Base-by-base conservation (phyloP, 2,888 invertebrate species). In the Tuberolachnus salignus region DNA sequence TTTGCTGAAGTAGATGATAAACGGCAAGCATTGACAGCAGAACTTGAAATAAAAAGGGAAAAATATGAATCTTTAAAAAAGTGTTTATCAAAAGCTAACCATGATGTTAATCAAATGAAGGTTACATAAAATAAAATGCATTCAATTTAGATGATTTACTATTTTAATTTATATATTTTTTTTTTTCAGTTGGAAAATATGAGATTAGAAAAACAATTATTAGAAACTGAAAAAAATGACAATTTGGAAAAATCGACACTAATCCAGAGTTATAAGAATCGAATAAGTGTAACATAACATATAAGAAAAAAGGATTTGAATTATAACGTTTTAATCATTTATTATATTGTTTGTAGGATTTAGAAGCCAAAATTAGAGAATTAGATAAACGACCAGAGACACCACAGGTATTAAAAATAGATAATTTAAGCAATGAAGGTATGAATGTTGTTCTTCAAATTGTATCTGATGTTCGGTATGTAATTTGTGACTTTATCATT, bases 1-100 rank as follows among this genome's bases (percentile, higher is more conserved):
- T 84, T 84, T 81, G 83, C 83, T 53, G 84, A 84, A 82, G 83
- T 84, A 0, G 84, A 84, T 59, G 84, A 84, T 59, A 83, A 83
- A 42, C 80, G 84, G 51, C 81, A 83, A 75, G 70, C 81, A 34
- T 81, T 83, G 34, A 81, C 81, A 67, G 59, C 81, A 2, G 81
- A 81, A 59, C 75, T 82, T 14, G 82, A 82, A 75, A 64, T 63
- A 0, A 63, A 81, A 66, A 61, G 80, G 11, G 80, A 78, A 21
- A 83, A 83, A 72, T 83, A 83, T 81, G 80, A 80, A 53, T 72
- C 75, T 55, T 69, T 82, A 59, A 83, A 83, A 74, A 83, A 81
- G 73, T 71, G 46, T 46, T 82, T 81, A 59, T 57, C 59, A 53
- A 51, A 73, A 53, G 75, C 81, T 2, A 81, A 80, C 19, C 49